Percentiles rank a stretch among this genome's conserved stretches.
Evolutionary conservation across 2,797 vertebrate species (phyloP).

Genomic region (Acropternis orthonyx): DNA sequence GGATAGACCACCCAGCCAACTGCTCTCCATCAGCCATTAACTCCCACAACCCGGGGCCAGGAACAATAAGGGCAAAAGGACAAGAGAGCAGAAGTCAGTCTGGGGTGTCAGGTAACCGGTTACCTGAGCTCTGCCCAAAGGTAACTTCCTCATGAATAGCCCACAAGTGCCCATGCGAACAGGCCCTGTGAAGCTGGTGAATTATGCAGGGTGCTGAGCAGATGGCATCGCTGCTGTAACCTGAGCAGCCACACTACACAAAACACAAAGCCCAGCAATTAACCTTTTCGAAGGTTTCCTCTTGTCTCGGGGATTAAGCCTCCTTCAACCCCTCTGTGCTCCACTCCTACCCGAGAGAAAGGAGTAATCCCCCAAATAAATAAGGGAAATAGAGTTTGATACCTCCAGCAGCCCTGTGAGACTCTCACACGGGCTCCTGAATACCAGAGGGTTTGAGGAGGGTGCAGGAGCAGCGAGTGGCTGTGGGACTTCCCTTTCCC

Average conservation of each 20-base stretch:
- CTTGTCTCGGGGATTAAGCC: conserved; percentile 57
- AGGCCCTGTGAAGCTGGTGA: conserved; percentile 49
- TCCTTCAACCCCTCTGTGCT: neutral
- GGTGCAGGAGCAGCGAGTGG: neutral
- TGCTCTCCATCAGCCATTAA: neutral
- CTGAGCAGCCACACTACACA: conserved; percentile 31
- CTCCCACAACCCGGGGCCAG: neutral
- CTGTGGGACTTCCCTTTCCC: neutral
- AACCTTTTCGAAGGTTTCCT: conserved; percentile 65
- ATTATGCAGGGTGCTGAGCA: conserved; percentile 71
- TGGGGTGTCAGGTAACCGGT: conserved; percentile 60
- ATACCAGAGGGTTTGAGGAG: neutral
- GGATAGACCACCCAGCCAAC: conserved; percentile 38
- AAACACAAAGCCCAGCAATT: conserved; percentile 62
- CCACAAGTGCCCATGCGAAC: neutral
- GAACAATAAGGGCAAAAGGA: conserved; percentile 69
- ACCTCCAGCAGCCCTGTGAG: neutral
- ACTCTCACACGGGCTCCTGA: neutral
- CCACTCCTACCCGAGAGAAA: neutral
- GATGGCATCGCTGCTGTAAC: conserved; percentile 69
- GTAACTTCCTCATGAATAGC: conserved; percentile 73
- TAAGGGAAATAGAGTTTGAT: neutral
- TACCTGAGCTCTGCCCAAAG: conserved; percentile 69
- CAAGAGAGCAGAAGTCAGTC: conserved; percentile 58
- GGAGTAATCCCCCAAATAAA: conserved; percentile 48